A percentile compares a stretch with the other conserved stretches of the same genome.
phyloP scores from a whole-genome alignment of 2,888 invertebrate species.

The Diarsia brunnea region DNA sequence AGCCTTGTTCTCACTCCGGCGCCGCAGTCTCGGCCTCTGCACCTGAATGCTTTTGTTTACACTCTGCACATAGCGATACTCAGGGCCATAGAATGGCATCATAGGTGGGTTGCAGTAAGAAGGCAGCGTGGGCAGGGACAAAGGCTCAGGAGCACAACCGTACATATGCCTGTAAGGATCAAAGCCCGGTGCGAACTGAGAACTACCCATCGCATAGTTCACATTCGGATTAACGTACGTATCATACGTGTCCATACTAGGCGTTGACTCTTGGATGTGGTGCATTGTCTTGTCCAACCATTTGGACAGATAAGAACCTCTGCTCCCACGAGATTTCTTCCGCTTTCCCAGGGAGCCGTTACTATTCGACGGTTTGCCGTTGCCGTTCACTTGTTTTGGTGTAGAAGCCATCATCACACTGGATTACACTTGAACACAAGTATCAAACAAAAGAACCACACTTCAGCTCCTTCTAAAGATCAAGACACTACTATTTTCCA shows the following conservation, averaged over 20 bases:
- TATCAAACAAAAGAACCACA: slow-evolving; percentile 50
- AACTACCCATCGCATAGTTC: slow-evolving; percentile 80
- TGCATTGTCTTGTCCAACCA: slow-evolving; percentile 89
- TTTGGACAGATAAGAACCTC: slow-evolving; percentile 86
- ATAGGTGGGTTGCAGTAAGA: slow-evolving; percentile 86
- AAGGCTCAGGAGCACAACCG: slow-evolving; percentile 91
- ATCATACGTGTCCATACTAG: slow-evolving; percentile 85
- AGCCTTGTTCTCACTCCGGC: slow-evolving; percentile 78
- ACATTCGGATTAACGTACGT: slow-evolving; percentile 77
- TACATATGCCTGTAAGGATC: slow-evolving; percentile 90
- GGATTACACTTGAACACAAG: slow-evolving; percentile 51
- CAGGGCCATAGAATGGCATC: slow-evolving; percentile 78
- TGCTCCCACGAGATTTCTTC: slow-evolving; percentile 86
- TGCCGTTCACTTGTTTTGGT: slow-evolving; percentile 87
- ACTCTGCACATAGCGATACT: slow-evolving; percentile 81
- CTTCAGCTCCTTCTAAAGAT: slow-evolving; percentile 58
- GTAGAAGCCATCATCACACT: slow-evolving; percentile 84
- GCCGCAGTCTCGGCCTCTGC: slow-evolving; percentile 80
- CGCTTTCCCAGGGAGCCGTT: slow-evolving; percentile 87
- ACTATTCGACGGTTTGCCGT: slow-evolving; percentile 82
- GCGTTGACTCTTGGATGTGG: slow-evolving; percentile 83
- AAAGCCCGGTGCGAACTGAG: slow-evolving; percentile 84
- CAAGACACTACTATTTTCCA: slow-evolving; percentile 69
- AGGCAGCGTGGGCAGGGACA: slow-evolving; percentile 92
- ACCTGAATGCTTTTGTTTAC: slow-evolving; percentile 82